phyloP scores from a whole-genome alignment of 2,888 invertebrate genomes.

The Hesperia comma region DNA sequence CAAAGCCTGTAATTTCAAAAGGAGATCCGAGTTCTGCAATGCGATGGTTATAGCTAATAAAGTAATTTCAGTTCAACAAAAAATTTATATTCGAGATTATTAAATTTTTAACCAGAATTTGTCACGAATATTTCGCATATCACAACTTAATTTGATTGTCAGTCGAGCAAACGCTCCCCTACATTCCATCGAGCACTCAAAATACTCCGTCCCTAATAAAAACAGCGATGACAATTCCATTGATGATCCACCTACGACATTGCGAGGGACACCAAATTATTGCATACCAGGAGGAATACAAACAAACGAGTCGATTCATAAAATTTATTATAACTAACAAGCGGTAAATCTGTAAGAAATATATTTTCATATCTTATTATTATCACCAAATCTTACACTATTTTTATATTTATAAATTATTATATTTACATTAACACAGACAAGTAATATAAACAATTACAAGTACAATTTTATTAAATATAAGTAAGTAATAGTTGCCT shows the following conservation, averaged over 20 bases:
- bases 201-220: constrained; percentile 55
- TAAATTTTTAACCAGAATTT: constrained; percentile 5
- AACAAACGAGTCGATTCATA: constrained; percentile 54
- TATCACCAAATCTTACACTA: constrained; percentile 35
- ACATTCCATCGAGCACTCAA: constrained; percentile 52
- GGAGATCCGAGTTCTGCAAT: no score
- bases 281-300: constrained; percentile 40
- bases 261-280: constrained; percentile 30
- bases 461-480: neutral
- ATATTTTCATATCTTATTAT: constrained; percentile 48
- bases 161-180: constrained; percentile 49
- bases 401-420: constrained; percentile 61
- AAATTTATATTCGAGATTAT: no score
- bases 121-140: neutral
- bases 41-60: no score
- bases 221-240: constrained; percentile 48
- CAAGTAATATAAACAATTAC: neutral
- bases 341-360: constrained; percentile 66
- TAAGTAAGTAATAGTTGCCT: neutral
- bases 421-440: constrained; percentile 54
- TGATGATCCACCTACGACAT: constrained; percentile 44
- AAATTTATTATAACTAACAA: constrained; percentile 72
- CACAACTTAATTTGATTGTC: constrained; percentile 20
- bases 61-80: no score
- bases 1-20: no score